Conservation (phyloP, 1,140 invertebrate species). For the Aporrectodea caliginosa region DNA sequence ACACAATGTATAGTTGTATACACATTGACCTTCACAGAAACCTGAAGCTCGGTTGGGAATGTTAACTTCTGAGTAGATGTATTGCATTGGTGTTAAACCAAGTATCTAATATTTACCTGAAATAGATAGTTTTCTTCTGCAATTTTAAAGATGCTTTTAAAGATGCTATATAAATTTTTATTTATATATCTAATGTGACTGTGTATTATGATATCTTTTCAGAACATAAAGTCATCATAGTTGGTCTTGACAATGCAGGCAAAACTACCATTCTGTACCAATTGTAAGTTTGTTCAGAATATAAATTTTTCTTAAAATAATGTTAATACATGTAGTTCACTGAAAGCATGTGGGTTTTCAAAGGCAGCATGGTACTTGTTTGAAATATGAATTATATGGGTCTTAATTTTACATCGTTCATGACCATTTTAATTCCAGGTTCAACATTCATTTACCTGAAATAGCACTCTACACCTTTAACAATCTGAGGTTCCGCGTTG, state of each 20-base stretch:
- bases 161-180: background rate
- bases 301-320: too few species aligned
- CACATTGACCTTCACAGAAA: too few species aligned
- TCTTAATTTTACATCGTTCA: background rate
- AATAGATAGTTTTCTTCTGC: background rate
- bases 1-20: too few species aligned
- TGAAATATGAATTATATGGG: background rate
- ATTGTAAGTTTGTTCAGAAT: constrained; percentile 61
- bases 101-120: background rate
- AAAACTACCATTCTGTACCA: constrained; percentile 99
- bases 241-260: constrained; percentile 97
- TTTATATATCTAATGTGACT: background rate
- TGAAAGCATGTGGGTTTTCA: background rate
- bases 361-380: background rate
- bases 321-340: background rate
- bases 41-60: too few species aligned
- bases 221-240: constrained; percentile 77
- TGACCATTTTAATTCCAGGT: background rate
- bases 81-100: background rate
- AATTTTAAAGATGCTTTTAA: background rate
- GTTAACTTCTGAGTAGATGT: too few species aligned
- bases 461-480: background rate
- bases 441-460: background rate
- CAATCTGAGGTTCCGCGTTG: too few species aligned
- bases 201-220: constrained; percentile 36